Conservation (phyloP, 1,140 invertebrate genomes). For the Trissolcus basalis region DNA sequence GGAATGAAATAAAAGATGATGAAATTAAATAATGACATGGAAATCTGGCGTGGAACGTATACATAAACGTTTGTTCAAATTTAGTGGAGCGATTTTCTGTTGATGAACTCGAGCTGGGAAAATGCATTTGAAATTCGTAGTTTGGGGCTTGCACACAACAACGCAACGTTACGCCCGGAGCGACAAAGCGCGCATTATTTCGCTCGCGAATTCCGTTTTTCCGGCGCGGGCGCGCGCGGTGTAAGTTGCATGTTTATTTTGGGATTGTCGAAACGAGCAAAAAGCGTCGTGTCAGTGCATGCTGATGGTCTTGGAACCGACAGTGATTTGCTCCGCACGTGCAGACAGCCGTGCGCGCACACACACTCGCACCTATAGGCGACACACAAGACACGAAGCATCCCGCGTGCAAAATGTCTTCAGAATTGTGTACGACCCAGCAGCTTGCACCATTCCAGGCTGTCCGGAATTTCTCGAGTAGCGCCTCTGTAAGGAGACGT, state of each 20-base stretch:
- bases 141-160: not conserved
- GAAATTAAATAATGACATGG: not conserved
- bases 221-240: conserved; percentile 34
- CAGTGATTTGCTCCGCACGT: conserved; percentile 27
- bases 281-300: conserved; percentile 42
- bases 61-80: conserved; percentile 4
- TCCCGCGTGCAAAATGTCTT: conserved; percentile 51
- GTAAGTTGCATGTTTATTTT: conserved; percentile 50
- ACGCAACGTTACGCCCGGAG: conserved; percentile 2
- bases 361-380: not conserved
- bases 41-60: too few species aligned
- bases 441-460: conserved; percentile 51
- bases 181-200: conserved; percentile 41
- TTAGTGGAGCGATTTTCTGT: not conserved
- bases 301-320: conserved; percentile 34
- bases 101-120: conserved; percentile 8
- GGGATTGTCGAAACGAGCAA: conserved; percentile 42
- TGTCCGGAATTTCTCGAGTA: conserved; percentile 52
- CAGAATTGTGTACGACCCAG: conserved; percentile 53
- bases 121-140: not conserved
- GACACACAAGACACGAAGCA: conserved; percentile 28
- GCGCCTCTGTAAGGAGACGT: conserved; percentile 51
- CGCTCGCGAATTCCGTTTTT: conserved; percentile 38
- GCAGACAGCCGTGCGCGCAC: conserved; percentile 2
- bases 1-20: too few species aligned